Evolutionary conservation across 1,140 invertebrate species (phyloP).

Genomic region (Drosophila triauraria): DNA sequence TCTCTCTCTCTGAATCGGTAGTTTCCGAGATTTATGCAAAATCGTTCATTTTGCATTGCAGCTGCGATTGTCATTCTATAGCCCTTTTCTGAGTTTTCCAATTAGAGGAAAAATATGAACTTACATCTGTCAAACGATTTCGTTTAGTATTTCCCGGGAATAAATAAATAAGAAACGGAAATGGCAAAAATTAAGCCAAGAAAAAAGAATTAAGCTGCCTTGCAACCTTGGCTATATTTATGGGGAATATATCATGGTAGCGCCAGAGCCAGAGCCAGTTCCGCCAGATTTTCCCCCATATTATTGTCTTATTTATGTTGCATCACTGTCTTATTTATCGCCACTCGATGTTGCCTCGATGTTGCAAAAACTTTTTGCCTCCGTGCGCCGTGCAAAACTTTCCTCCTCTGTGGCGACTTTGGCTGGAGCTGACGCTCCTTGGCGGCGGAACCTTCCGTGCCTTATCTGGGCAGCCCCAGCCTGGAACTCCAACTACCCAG

Average conservation of each 20-base stretch:
- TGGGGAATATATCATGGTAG: slow-evolving; percentile 25
- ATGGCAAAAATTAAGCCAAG: not conserved
- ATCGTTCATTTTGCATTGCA: slow-evolving; percentile 2
- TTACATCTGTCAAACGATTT: not conserved
- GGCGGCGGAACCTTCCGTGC: slow-evolving; percentile 21
- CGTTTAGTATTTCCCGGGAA: not conserved
- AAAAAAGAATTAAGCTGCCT: slow-evolving; percentile 1
- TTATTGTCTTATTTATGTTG: slow-evolving; percentile 74
- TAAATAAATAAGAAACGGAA: not conserved
- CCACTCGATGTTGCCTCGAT: slow-evolving; percentile 30
- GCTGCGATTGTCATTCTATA: slow-evolving; percentile 14
- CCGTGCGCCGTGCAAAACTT: slow-evolving; percentile 20
- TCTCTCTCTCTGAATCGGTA: slow-evolving; percentile 6
- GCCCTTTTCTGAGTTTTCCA: not conserved
- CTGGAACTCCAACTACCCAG: not conserved
- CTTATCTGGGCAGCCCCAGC: slow-evolving; percentile 22
- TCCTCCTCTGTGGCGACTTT: slow-evolving; percentile 6
- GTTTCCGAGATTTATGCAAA: slow-evolving; percentile 15
- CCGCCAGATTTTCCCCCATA: slow-evolving; percentile 46
- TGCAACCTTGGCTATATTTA: slow-evolving; percentile 18
- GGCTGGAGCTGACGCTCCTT: not conserved
- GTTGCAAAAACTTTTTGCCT: slow-evolving; percentile 34
- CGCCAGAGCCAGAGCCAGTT: slow-evolving; percentile 42
- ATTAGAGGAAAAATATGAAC: slow-evolving; percentile 7
- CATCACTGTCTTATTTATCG: slow-evolving; percentile 70